A percentile compares a stretch with the other conserved stretches of the same genome.
These are phyloP conservation scores for Congeria kusceri DNA, from an alignment of 2,888 invertebrate species.

Conservation along the genomic window DNA sequence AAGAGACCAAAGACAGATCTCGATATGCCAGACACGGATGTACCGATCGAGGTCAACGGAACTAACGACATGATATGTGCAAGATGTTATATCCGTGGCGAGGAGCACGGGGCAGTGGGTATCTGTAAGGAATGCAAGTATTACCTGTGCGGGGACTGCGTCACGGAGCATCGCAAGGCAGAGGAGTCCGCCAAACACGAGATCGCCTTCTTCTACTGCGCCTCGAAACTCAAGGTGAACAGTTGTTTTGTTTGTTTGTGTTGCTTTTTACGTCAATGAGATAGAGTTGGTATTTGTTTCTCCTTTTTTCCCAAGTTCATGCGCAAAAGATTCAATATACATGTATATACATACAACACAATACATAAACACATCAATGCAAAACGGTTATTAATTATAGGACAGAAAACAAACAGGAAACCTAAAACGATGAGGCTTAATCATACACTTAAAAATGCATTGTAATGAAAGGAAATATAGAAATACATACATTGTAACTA, in stretches of 20 bases:
- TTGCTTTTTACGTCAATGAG: slow-evolving; percentile 16
- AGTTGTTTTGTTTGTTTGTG: too few species aligned
- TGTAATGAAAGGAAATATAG: too few species aligned
- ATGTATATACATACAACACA: too few species aligned
- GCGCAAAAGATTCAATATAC: too few species aligned
- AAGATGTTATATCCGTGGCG: slow-evolving; percentile 29
- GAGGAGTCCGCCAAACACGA: slow-evolving; percentile 16
- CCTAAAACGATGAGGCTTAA: too few species aligned
- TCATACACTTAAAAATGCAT: too few species aligned
- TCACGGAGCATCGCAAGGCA: slow-evolving; percentile 12
- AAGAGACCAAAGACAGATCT: too few species aligned
- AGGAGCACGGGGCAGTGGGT: slow-evolving; percentile 32
- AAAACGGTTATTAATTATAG: too few species aligned
- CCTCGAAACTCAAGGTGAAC: slow-evolving; percentile 17
- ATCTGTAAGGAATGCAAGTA: slow-evolving; percentile 55
- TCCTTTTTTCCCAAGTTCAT: too few species aligned
- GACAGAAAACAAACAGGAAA: too few species aligned
- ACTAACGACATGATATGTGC: slow-evolving; percentile 57
- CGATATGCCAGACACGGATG: neutral
- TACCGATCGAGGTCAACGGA: slow-evolving; percentile 43
- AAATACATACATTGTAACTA: too few species aligned
- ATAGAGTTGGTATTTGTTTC: neutral
- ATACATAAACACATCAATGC: too few species aligned
- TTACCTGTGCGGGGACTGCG: slow-evolving; percentile 45
- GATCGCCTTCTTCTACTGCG: slow-evolving; percentile 54